A percentile compares a stretch with the other conserved stretches of the same genome.
phyloP scores from a whole-genome alignment of 2,797 vertebrate genomes.

The Xiphorhynchus erythropygius region DNA sequence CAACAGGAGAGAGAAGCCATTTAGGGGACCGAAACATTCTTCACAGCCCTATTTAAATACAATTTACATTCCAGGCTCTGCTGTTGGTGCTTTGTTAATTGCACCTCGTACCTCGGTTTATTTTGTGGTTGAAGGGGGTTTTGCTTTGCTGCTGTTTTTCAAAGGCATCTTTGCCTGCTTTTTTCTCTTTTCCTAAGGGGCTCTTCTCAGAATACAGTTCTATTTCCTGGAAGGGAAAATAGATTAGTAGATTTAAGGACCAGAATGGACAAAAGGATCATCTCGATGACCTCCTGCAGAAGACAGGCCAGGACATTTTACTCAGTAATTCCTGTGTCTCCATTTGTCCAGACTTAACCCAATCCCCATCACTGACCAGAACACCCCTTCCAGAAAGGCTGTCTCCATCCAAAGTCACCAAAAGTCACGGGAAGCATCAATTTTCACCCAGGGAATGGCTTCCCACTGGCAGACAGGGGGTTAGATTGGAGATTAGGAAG shows the following conservation, averaged over 20 bases:
- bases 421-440: accelerated
- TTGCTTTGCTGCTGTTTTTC: conserved; percentile 56
- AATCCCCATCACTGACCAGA: neutral
- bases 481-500: neutral
- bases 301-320: conserved; percentile 34
- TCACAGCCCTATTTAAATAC: conserved; percentile 71
- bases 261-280: conserved; percentile 57
- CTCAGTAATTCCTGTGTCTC: conserved; percentile 33
- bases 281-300: conserved; percentile 37
- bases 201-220: conserved; percentile 44
- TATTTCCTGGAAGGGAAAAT: conserved; percentile 57
- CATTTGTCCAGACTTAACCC: conserved; percentile 32
- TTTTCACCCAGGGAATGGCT: neutral
- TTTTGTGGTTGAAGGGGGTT: conserved; percentile 45
- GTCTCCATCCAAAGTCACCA: neutral
- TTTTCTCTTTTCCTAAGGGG: conserved; percentile 8
- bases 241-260: conserved; percentile 61
- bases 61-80: conserved; percentile 69
- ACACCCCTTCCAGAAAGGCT: neutral
- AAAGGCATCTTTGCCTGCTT: neutral
- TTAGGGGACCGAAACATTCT: conserved; percentile 66
- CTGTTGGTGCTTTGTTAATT: conserved; percentile 70
- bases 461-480: neutral
- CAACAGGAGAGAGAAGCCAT: conserved; percentile 66
- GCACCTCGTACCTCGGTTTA: conserved; percentile 66